Base-by-base conservation (phyloP, 2,888 invertebrate species). In the Xanthorhoe spadicearia region DNA sequence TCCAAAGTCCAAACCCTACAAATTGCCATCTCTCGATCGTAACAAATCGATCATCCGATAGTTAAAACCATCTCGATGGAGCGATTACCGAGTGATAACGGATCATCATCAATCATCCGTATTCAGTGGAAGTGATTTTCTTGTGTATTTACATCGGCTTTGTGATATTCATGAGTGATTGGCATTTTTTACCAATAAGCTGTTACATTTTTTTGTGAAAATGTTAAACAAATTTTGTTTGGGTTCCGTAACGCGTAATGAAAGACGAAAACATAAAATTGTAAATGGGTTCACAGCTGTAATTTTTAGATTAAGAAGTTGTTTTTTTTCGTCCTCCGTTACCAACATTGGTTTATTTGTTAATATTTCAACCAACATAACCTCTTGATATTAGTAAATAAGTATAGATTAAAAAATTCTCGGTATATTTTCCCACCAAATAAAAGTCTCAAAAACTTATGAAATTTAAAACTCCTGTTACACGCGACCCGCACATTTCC, bases 61-160 rank as follows among this genome's bases (percentile, higher is more conserved):
- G 17, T 48, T 48, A 48, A 48, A 48, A 48, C 48, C 48, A 17
- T 48, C 17, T 43, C 43, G 38, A 43, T 43, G 17, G 48, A 48
- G 48, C 48, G 48, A 48, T 48, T 17, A 48, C 48, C 38, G 2
- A 13, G 38, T 43, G 68, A 68, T 70, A 67, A 67, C 66, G 46
- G 53, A 35, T n/a, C 43, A 50, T 53, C 66, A 71, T 71, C 71
- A 56, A 71, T 71, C 71, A 71, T 63, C 53, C 48, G 57, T 59
- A 67, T 67, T 67, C 69, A 66, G 64, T 51, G 59, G 54, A 50
- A 54, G 57, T 65, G 53, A 57, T 66, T 65, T 69, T 48, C 48
- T 48, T 48, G 48, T 48, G 48, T 48, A 48, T 48, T 48, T 48
- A 64, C 66, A 69, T 64, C 48, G 57, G 55, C 46, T 66, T 64